Evolutionary conservation across 2,888 invertebrate species (phyloP), one percentile per base, ranked within the genome.

Genomic region (Petrolisthes cinctipes): DNA sequence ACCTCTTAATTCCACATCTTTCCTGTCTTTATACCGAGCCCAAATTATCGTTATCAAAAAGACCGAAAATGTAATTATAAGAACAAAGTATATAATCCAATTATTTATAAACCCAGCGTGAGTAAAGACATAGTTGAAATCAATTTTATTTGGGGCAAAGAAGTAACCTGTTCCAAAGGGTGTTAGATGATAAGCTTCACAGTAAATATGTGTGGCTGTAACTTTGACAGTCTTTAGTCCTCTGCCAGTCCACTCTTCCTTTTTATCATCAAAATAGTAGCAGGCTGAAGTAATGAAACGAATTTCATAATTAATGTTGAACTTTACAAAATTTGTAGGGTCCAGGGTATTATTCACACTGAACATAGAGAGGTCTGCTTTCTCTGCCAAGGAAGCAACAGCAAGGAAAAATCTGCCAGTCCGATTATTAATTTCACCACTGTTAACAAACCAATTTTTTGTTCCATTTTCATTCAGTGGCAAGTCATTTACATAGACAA

Each of bases 161-260:
- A 92, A 92, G 91, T 93, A 93, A 54, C 93, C 93, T n/a, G 92
- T 92, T 9, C 93, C 93, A 91, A 94, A 94, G 23, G 93, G 92
- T 9, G 94, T 93, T 91, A 94, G 90, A 91, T 94, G 94, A 54
- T 84, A 66, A 14, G 91, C 66, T 20, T 66, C 56, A 73, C 91
- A 91, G n/a, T 37, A 68, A n/a, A 82, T 85, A 14, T 66, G 51
- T 5, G 61, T 82, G 9, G 73, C 17, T 14, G 83, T 88, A 6
- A 84, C 75, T 7, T 11, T 51, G 3, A 86, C n/a, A 17, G 81
- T 81, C 6, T 61, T 80, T 23, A 91, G 75, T 11, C 87, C 93
- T n/a, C 92, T 91, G 56, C 92, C 92, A 4, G 91, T 91, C 92
- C 92, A 92, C 7, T 90, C 91, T 4, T 91, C 91, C 0, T 83